Percentiles rank a stretch among this genome's conserved stretches.
Conservation (phyloP, 53 echinoderm and acorn worm species). For the Holothuria scabra region DNA sequence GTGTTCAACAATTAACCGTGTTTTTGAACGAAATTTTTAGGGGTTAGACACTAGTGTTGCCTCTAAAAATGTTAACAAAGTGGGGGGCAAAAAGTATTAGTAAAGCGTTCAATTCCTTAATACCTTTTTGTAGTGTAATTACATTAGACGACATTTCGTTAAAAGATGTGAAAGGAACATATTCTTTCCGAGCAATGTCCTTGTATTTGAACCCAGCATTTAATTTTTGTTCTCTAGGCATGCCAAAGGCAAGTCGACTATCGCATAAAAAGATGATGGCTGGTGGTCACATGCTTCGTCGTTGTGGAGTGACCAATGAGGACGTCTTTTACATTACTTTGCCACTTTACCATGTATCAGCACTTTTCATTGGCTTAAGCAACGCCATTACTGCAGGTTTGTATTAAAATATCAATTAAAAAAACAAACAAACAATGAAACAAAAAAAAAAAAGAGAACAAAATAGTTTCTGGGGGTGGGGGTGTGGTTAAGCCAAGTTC, state of each 20-base stretch:
- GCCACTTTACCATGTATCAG: slow-evolving; percentile 93
- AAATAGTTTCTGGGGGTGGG: not conserved
- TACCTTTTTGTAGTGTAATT: no score
- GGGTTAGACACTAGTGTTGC: no score
- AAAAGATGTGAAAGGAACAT: no score
- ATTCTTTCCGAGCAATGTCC: no score
- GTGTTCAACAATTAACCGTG: no score
- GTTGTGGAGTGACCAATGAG: slow-evolving; percentile 71
- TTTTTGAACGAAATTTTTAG: no score
- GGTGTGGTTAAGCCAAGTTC: not conserved
- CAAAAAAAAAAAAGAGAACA: not conserved
- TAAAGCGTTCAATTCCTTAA: no score
- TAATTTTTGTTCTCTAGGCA: slow-evolving; percentile 49
- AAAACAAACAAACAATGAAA: no score
- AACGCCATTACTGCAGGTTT: slow-evolving; percentile 80
- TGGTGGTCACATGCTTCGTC: slow-evolving; percentile 82
- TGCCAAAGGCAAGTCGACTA: slow-evolving; percentile 87
- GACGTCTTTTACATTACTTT: slow-evolving; percentile 93
- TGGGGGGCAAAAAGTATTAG: no score
- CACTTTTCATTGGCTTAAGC: slow-evolving; percentile 87
- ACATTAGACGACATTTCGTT: no score
- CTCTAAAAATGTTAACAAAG: no score
- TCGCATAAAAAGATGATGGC: slow-evolving; percentile 95
- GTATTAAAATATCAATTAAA: not conserved
- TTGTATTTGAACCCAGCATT: no score